Evolutionary conservation across 2,797 vertebrate genomes (phyloP).

Genomic region (Macropodus opercularis): DNA sequence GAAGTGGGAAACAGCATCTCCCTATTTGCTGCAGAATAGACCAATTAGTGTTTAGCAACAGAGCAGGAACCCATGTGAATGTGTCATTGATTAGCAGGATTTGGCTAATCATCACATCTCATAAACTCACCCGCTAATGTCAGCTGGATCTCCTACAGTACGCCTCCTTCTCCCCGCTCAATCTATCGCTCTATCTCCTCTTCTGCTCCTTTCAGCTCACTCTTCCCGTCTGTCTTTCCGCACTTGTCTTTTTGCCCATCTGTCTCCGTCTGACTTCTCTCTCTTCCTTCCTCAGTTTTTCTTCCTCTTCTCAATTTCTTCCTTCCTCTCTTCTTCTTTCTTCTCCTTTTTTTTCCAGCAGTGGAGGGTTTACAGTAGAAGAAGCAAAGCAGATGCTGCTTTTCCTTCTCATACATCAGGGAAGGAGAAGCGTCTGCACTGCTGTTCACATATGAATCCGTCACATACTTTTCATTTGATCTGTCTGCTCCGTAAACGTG

Average conservation of each 20-base stretch:
- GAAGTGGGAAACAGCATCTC: conserved; percentile 82
- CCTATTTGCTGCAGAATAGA: conserved; percentile 83
- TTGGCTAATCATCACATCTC: conserved; percentile 84
- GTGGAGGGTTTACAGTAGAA: conserved; percentile 66
- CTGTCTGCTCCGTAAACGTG: conserved; percentile 16
- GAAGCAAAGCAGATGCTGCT: conserved; percentile 59
- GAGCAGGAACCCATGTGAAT: conserved; percentile 86
- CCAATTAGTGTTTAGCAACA: conserved; percentile 85
- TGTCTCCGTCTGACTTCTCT: conserved; percentile 67
- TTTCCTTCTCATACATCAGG: conserved; percentile 44
- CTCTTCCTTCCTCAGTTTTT: conserved; percentile 73
- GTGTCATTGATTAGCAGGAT: conserved; percentile 86
- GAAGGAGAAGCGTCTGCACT: conserved; percentile 27
- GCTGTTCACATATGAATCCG: conserved; percentile 18
- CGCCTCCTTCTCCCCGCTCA: conserved; percentile 65
- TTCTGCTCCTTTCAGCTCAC: conserved; percentile 62
- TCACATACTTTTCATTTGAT: conserved; percentile 10
- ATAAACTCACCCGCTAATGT: conserved; percentile 78
- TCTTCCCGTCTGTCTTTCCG: conserved; percentile 72
- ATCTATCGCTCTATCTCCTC: conserved; percentile 58
- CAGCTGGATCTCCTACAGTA: conserved; percentile 77
- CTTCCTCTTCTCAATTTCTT: conserved; percentile 70
- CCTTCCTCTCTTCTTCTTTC: conserved; percentile 68
- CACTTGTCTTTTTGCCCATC: conserved; percentile 73
- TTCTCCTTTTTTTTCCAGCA: conserved; percentile 21